These are phyloP conservation scores for Paramormyrops kingsleyae DNA, from an alignment of 2,113 vertebrate species.

Conservation along the genomic window DNA sequence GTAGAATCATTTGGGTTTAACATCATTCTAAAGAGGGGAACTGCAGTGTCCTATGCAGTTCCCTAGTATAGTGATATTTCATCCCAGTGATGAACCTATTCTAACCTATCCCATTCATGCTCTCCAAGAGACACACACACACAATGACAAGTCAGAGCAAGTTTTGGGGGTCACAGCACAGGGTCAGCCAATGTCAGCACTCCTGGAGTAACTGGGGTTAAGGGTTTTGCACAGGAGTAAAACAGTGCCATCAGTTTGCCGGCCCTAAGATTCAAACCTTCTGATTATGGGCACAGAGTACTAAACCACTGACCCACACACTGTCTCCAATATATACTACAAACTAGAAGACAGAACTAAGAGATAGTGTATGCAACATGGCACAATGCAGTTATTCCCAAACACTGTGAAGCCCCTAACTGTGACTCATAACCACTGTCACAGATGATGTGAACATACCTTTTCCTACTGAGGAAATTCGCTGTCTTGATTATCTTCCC, in stretches of 20 bases:
- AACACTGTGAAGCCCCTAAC: background rate
- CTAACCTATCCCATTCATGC: background rate
- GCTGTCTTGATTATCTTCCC: background rate
- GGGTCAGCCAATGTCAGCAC: background rate
- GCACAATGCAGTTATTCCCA: background rate
- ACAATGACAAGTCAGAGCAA: background rate
- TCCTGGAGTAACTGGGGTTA: background rate
- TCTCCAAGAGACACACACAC: background rate
- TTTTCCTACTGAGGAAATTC: background rate
- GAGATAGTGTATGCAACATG: background rate
- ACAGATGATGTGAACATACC: background rate
- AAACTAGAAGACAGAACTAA: background rate
- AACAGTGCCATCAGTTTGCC: background rate
- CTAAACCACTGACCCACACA: background rate
- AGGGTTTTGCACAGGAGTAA: background rate
- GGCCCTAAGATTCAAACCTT: background rate
- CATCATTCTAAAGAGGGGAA: background rate
- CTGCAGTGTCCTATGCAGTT: constrained; percentile 1
- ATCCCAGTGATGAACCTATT: background rate
- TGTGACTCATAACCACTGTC: background rate
- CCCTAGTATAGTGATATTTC: background rate
- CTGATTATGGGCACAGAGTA: background rate
- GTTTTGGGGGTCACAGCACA: background rate
- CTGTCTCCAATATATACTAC: background rate
- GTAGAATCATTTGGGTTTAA: constrained; percentile 1